phyloP scores from a whole-genome alignment of 2,797 vertebrate species.

The Rhadinocentrus ornatus region DNA sequence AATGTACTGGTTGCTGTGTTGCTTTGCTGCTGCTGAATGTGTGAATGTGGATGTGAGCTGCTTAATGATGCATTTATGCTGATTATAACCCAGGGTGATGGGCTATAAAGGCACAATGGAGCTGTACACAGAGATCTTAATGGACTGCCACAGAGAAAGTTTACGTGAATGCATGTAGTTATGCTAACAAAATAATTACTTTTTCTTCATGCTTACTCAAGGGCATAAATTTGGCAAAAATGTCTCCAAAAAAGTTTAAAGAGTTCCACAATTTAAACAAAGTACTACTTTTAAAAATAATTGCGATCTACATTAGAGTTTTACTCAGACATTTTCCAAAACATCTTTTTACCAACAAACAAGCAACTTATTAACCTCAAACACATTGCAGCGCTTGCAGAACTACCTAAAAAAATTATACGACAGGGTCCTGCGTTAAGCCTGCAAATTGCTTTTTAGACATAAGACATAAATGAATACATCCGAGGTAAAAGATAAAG shows the following conservation, averaged over 20 bases:
- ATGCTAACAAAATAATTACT: not conserved
- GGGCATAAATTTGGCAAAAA: too few species aligned
- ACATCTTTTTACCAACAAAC: too few species aligned
- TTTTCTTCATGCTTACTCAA: not conserved
- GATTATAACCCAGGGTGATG: conserved; percentile 49
- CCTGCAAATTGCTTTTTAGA: conserved; percentile 8
- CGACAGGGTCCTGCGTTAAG: not conserved
- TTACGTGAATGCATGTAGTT: not conserved
- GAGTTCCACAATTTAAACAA: too few species aligned
- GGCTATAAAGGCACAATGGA: conserved; percentile 25
- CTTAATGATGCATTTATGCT: conserved; percentile 53
- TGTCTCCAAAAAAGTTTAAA: too few species aligned
- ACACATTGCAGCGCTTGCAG: too few species aligned
- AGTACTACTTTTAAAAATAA: too few species aligned
- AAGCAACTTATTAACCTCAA: too few species aligned
- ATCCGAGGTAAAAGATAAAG: not conserved
- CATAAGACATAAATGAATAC: conserved; percentile 24
- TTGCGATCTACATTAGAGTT: too few species aligned
- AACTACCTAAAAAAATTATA: too few species aligned
- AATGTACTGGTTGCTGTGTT: conserved; percentile 34
- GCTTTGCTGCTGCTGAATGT: conserved; percentile 34
- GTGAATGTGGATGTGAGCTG: conserved; percentile 39
- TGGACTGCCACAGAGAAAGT: conserved; percentile 17
- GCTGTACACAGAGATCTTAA: conserved; percentile 26
- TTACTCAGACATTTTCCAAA: too few species aligned